Base-by-base conservation (phyloP, 2,888 invertebrate genomes). In the Drosophila meridionalis region DNA sequence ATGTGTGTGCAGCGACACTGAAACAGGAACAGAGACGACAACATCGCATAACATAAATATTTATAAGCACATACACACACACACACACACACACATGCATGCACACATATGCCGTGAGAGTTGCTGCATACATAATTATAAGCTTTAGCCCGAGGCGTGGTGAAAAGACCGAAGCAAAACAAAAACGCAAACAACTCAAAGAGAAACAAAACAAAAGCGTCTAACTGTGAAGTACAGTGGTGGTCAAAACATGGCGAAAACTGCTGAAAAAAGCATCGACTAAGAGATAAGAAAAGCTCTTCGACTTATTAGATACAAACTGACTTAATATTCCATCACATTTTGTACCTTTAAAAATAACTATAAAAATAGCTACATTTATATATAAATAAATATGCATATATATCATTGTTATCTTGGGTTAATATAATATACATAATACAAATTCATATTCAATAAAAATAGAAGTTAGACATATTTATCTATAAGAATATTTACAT, bases 211-310 rank as follows among this genome's bases (percentile, higher is more conserved):
- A 68, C 60, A 69, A 78, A 68, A 53, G 63, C 40, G 42, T 60
- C 76, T 81, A 78, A 83, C 76, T 79, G 83, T 77, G 55, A 80
- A 75, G 85, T 87, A 87, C 84, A 85, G 85, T 85, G 82, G 62
- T 61, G 70, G 45, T 55, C 76, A 85, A 84, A 82, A 85, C 81
- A 76, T 85, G 52, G 57, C 63, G 64, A 65, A 69, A 63, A 42
- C 42, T 40, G 28, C 38, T 47, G n/a, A 28, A 20, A 36, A 32
- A 12, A 32, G 20, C 30, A 14, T 34, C 1, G 28, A 30, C 62
- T 11, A n/a, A 52, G 30, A 38, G 52, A 65, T 61, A 52, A 47
- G 43, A 55, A 50, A 72, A 52, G 7, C 50, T 38, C 6, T 43
- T 38, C 20, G 26, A n/a, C 2, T 20, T 42, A 5, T 30, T 9